phyloP scores from a whole-genome alignment of 2,113 vertebrate genomes.

The Lynx canadensis region DNA sequence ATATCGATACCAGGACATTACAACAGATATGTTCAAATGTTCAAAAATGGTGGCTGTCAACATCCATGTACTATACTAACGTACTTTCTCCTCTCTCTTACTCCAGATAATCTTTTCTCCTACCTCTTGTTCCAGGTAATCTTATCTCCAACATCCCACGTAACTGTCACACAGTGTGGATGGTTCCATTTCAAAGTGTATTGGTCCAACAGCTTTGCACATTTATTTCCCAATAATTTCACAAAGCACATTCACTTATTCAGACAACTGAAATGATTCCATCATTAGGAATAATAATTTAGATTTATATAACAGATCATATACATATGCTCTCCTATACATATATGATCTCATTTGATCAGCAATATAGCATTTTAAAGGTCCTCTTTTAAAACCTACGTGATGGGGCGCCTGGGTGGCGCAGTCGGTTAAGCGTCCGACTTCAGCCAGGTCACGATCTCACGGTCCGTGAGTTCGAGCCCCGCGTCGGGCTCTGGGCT shows the following conservation, averaged over 20 bases:
- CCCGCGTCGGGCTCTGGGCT: too few species aligned
- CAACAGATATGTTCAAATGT: not conserved
- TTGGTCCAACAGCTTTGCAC: not conserved
- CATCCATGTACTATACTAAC: not conserved
- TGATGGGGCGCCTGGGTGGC: not conserved
- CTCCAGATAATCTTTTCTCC: not conserved
- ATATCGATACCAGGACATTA: not conserved
- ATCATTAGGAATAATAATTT: conserved; percentile 31
- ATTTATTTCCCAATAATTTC: conserved; percentile 49
- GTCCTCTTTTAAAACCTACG: not conserved
- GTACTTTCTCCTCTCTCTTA: not conserved
- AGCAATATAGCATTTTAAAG: not conserved
- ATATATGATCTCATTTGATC: not conserved
- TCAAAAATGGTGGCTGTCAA: not conserved
- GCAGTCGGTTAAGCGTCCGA: too few species aligned
- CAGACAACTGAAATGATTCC: not conserved
- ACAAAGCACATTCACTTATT: not conserved
- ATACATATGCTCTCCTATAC: not conserved
- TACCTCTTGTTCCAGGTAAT: not conserved
- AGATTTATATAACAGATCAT: not conserved
- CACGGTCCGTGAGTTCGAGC: too few species aligned
- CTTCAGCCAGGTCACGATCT: too few species aligned
- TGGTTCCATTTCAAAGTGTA: not conserved
- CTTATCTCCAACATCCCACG: not conserved
- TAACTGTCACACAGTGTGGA: not conserved